Evolutionary conservation across 2,113 vertebrate species (phyloP), one percentile per base, ranked within the genome.

Genomic region (Pelvicachromis taeniatus): DNA sequence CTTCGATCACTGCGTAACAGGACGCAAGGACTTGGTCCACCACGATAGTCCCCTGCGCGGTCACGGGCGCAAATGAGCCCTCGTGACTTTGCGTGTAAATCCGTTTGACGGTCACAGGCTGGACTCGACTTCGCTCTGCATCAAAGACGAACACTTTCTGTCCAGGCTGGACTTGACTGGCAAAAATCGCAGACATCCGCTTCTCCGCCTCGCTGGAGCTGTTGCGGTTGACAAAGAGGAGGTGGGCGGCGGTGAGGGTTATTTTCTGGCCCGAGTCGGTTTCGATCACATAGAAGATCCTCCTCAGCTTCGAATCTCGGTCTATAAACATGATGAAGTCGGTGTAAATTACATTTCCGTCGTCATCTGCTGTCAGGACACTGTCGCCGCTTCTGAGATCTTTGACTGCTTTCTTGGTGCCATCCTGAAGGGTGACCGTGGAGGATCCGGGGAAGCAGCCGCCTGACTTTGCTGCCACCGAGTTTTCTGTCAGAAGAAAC

Each of bases 311-410:
- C 0, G 95, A 93, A 89, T 98, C 97, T 75, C 92, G 96, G 94
- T 99, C 99, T 1, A 99, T 95, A 95, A 99, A 99, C 87, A 96
- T 83, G 65, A 99, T 96, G 96, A 99, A 98, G 92, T 99, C 98
- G 1, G 97, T 99, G 96, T 97, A 98, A 17, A 97, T 87, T 45
- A 97, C 94, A 5, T 85, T 96, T 26, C 99, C 99, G 2, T 95
- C 85, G 0, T 91, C 90, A 40, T 99, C 97, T 0, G 97, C 97
- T 0, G 97, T 96, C 94, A 99, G 94, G 83, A 99, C 97, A 42
- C 95, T 92, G 94, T 99, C 98, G 0, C 98, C 99, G 0, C 95
- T 87, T 1, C 87, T 93, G 82, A 99, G 96, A 83, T 98, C 97
- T 89, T 94, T 95, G 82, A 99, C 95, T 42, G 88, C 93, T 93